A percentile compares a stretch with the other conserved stretches of the same genome.
Conservation (phyloP, 2,113 vertebrate genomes). For the Percopsis transmontana region DNA sequence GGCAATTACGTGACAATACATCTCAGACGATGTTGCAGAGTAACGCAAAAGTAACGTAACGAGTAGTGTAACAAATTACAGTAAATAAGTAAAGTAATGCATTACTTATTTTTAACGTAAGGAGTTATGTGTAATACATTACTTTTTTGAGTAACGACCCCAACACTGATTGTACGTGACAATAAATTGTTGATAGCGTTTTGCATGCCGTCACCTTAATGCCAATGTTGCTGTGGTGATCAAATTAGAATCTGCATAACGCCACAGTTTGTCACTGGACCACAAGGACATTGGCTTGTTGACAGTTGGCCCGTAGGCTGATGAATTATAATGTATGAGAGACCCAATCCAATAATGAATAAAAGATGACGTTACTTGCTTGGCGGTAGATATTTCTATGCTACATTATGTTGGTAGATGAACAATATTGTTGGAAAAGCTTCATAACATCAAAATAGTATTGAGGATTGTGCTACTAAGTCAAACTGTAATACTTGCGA, state of each 20-base stretch:
- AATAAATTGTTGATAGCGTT: not conserved
- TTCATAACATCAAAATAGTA: slow-evolving; percentile 30
- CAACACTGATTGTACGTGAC: no score
- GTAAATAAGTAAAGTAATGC: no score
- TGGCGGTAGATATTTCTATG: slow-evolving; percentile 37
- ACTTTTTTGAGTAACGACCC: no score
- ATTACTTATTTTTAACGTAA: no score
- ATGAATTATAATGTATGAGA: slow-evolving; percentile 42
- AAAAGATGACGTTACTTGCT: slow-evolving; percentile 17
- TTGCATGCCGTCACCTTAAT: not conserved
- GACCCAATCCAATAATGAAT: slow-evolving; percentile 42
- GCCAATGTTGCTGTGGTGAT: slow-evolving; percentile 7
- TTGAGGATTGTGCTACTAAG: slow-evolving; percentile 13
- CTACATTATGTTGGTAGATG: slow-evolving; percentile 6
- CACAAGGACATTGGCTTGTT: slow-evolving; percentile 37
- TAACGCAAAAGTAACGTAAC: no score
- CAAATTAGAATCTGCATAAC: slow-evolving; percentile 11
- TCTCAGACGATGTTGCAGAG: no score
- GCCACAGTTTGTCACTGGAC: slow-evolving; percentile 24
- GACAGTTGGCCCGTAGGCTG: slow-evolving; percentile 35
- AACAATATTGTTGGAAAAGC: slow-evolving; percentile 29
- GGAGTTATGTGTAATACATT: no score
- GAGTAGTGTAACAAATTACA: no score
- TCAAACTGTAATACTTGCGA: no score
- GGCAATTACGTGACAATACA: no score